These are phyloP conservation scores for Mallotus villosus DNA, from an alignment of 2,797 vertebrate species.

Conservation along the genomic window DNA sequence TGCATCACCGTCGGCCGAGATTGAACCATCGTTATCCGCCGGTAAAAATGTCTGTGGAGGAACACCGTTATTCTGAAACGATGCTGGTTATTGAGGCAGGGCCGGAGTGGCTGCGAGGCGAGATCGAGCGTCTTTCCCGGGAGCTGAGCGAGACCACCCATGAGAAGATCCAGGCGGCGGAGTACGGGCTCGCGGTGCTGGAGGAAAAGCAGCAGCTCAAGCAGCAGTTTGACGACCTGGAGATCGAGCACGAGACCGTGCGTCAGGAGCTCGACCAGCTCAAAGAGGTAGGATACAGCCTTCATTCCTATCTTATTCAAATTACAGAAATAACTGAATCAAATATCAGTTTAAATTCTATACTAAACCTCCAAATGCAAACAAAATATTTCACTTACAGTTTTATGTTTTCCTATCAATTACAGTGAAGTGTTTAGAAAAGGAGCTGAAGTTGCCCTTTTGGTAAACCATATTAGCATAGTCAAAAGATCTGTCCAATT, in stretches of 20 bases:
- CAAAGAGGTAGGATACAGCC: slow-evolving; percentile 81
- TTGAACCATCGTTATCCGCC: slow-evolving; percentile 24
- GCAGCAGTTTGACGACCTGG: slow-evolving; percentile 91
- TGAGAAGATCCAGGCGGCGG: slow-evolving; percentile 97
- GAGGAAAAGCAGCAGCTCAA: slow-evolving; percentile 97
- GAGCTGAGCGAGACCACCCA: slow-evolving; percentile 92
- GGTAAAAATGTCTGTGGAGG: slow-evolving; percentile 21
- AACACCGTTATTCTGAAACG: slow-evolving; percentile 45
- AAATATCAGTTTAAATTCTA: too few species aligned
- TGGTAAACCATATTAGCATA: too few species aligned
- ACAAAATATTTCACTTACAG: too few species aligned
- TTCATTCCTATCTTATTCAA: neutral
- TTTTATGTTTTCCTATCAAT: too few species aligned
- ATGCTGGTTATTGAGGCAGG: slow-evolving; percentile 84
- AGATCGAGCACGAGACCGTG: slow-evolving; percentile 88
- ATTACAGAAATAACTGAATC: too few species aligned
- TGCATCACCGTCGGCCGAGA: slow-evolving; percentile 27
- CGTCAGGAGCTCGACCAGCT: slow-evolving; percentile 92
- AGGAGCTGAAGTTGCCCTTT: too few species aligned
- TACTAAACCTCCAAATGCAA: too few species aligned
- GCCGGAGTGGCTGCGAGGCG: slow-evolving; percentile 86
- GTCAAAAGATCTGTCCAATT: neutral
- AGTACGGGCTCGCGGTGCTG: slow-evolving; percentile 94
- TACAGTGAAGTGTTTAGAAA: too few species aligned
- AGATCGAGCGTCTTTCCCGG: slow-evolving; percentile 85